Conservation (phyloP, 1,140 invertebrate genomes). For the Drosophila kikkawai region DNA sequence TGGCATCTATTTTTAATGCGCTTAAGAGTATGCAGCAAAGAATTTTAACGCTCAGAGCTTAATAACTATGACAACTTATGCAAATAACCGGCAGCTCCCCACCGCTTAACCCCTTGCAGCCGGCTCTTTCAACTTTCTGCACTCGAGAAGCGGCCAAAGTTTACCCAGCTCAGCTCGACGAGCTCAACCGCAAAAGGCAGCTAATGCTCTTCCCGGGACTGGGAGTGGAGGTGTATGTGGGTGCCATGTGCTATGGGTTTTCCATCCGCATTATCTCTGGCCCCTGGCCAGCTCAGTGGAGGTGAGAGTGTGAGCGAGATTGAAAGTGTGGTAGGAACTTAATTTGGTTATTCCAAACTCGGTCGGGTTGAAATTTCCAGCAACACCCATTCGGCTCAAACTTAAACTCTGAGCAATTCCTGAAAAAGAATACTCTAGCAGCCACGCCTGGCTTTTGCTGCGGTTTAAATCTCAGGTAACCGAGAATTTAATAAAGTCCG, state of each 20-base stretch:
- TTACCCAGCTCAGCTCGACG: conserved; percentile 41
- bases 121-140: conserved; percentile 46
- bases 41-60: conserved; percentile 64
- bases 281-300: conserved; percentile 37
- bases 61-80: conserved; percentile 82
- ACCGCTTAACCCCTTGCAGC: conserved; percentile 26
- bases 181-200: conserved; percentile 74
- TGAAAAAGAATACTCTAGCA: conserved; percentile 20
- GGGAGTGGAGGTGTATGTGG: conserved; percentile 18
- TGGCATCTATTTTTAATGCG: conserved; percentile 74
- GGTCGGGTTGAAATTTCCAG: conserved; percentile 6
- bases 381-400: conserved; percentile 9
- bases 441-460: not conserved
- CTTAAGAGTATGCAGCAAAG: conserved; percentile 68
- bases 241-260: conserved; percentile 29
- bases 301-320: conserved; percentile 7
- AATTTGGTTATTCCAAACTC: conserved; percentile 39
- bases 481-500: conserved; percentile 52
- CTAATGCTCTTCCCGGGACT: conserved; percentile 58
- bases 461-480: conserved; percentile 45
- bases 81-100: conserved; percentile 67
- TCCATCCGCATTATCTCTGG: conserved; percentile 44
- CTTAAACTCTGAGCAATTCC: conserved; percentile 15
- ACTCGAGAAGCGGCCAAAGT: conserved; percentile 41
- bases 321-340: conserved; percentile 28